These are phyloP conservation scores for Nemopilema nomurai DNA, from an alignment of 30 jellyfish, hydroid and myxozoan genomes.

Conservation along the genomic window DNA sequence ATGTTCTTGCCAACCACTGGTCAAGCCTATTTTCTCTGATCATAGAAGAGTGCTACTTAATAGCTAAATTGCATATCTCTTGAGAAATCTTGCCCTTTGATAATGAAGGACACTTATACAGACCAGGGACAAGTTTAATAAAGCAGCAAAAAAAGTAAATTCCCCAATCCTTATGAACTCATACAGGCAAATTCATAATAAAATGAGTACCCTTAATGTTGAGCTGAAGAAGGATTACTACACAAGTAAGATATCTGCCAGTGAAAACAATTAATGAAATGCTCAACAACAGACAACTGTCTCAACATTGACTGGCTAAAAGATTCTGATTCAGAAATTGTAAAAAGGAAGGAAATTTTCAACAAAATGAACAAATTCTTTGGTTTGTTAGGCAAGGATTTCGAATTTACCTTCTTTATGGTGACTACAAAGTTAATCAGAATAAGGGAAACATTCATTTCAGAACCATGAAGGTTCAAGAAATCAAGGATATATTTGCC, in stretches of 20 bases:
- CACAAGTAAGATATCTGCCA: constrained; percentile 21
- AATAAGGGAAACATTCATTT: background rate
- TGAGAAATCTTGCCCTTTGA: constrained; percentile 51
- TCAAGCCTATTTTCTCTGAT: constrained; percentile 20
- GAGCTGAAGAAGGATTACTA: constrained; percentile 18
- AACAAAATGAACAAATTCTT: background rate
- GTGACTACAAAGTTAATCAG: background rate
- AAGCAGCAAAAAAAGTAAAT: constrained; percentile 4
- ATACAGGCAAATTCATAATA: constrained; percentile 49
- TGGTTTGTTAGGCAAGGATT: background rate
- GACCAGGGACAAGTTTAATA: constrained; percentile 22
- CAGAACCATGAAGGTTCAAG: background rate
- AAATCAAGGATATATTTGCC: constrained; percentile 32
- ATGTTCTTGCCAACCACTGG: constrained; percentile 36
- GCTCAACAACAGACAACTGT: constrained; percentile 34
- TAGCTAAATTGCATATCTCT: constrained; percentile 35
- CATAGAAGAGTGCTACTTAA: constrained; percentile 24
- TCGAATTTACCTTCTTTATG: background rate
- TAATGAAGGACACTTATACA: constrained; percentile 22
- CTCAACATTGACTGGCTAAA: constrained; percentile 33
- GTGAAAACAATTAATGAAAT: constrained; percentile 13
- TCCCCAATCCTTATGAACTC: constrained; percentile 40
- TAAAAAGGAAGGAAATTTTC: background rate
- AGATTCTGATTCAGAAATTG: constrained; percentile 8
- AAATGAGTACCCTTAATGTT: constrained; percentile 1